These are phyloP conservation scores for Petrophora chlorosata DNA, from an alignment of 2,888 invertebrate genomes.

Conservation along the genomic window DNA sequence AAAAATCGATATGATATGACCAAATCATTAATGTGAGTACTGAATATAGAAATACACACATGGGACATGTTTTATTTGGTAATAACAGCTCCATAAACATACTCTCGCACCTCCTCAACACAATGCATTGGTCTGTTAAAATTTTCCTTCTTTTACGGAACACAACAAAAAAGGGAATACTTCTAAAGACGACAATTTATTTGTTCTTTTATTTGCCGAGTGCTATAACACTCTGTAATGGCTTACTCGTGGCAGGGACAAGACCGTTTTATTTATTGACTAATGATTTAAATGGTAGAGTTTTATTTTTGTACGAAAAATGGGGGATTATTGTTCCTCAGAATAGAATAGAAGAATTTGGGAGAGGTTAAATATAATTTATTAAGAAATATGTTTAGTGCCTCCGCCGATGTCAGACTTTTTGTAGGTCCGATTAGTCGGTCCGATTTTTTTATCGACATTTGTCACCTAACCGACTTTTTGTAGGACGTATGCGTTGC, in stretches of 20 bases:
- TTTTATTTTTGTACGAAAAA: conserved; percentile 17
- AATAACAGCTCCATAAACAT: conserved; percentile 9
- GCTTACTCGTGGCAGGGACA: conserved; percentile 40
- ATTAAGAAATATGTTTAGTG: too few species aligned
- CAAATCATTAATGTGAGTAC: too few species aligned
- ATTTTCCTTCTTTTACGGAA: conserved; percentile 35
- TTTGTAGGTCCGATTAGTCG: too few species aligned
- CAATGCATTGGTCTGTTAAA: conserved; percentile 38
- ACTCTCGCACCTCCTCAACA: background rate
- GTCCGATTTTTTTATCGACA: too few species aligned
- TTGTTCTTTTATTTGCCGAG: conserved; percentile 32
- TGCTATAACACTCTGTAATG: conserved; percentile 34
- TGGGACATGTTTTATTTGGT: too few species aligned
- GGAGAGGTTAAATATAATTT: too few species aligned
- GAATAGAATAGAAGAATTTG: too few species aligned
- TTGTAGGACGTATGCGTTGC: too few species aligned
- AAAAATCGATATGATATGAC: too few species aligned
- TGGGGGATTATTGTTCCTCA: background rate
- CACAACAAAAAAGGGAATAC: conserved; percentile 30
- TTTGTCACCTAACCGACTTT: too few species aligned
- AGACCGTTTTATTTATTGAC: conserved; percentile 45
- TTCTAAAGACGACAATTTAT: conserved; percentile 44
- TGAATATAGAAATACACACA: too few species aligned
- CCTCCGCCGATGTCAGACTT: too few species aligned
- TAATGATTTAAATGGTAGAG: conserved; percentile 38